Conservation (phyloP, 2,797 vertebrate species). For the Myoxocephalus aenaeus region DNA sequence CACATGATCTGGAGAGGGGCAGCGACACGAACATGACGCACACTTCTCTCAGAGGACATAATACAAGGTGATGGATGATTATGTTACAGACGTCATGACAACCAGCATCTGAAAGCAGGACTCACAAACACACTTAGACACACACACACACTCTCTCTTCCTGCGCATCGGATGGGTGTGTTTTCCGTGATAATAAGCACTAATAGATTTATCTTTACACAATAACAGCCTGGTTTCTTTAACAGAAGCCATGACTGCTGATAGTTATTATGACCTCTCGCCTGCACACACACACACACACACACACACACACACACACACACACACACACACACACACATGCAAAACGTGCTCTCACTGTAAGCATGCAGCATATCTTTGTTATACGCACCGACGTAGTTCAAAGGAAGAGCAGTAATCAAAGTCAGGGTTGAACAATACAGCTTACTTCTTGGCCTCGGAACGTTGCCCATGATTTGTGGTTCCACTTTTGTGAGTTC, state of each 20-base stretch:
- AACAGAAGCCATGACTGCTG: conserved; percentile 14
- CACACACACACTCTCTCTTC: conserved; percentile 3
- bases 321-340: neutral
- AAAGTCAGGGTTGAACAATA: neutral
- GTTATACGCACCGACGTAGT: conserved; percentile 2
- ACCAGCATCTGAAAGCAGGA: conserved; percentile 35
- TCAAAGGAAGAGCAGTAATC: neutral
- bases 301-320: neutral
- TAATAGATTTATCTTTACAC: conserved; percentile 53
- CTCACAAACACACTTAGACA: neutral
- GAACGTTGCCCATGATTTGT: too few species aligned
- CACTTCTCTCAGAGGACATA: conserved; percentile 12
- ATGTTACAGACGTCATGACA: conserved; percentile 24
- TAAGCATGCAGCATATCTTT: neutral
- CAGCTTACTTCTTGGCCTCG: neutral
- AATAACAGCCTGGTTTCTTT: conserved; percentile 20
- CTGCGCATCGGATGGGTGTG: conserved; percentile 42
- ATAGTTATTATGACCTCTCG: conserved; percentile 27
- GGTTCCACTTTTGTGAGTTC: neutral
- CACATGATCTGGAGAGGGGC: neutral
- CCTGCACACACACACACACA: neutral
- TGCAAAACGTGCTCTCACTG: neutral
- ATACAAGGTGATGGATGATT: conserved; percentile 33
- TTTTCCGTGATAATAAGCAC: conserved; percentile 43
- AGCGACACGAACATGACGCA: conserved; percentile 10